These are phyloP conservation scores for Tetragonisca angustula DNA, from an alignment of 2,888 invertebrate genomes.

Conservation along the genomic window DNA sequence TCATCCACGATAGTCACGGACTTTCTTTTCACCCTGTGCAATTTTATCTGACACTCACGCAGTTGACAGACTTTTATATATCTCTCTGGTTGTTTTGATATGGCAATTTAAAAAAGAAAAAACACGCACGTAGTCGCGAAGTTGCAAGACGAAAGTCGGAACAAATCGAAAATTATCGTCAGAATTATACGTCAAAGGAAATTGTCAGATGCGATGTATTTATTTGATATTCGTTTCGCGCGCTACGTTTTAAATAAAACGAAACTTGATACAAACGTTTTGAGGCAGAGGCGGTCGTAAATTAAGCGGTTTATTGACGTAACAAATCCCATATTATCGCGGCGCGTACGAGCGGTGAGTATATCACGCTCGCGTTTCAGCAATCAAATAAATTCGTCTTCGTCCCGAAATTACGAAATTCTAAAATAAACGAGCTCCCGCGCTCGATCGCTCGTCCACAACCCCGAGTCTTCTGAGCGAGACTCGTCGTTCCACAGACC, in stretches of 20 bases:
- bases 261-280: slow-evolving; percentile 12
- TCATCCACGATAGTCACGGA: too few relatives aligned
- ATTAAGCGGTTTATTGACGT: slow-evolving; percentile 46
- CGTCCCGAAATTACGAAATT: slow-evolving; percentile 66
- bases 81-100: too few relatives aligned
- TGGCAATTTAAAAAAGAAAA: too few relatives aligned
- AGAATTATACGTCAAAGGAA: background rate
- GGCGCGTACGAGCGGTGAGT: slow-evolving; percentile 44
- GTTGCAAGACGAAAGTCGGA: too few relatives aligned
- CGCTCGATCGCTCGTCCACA: slow-evolving; percentile 40
- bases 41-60: too few relatives aligned
- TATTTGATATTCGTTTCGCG: slow-evolving; percentile 14
- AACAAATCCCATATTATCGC: slow-evolving; percentile 55
- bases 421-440: slow-evolving; percentile 64
- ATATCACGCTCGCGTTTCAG: slow-evolving; percentile 55
- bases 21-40: too few relatives aligned
- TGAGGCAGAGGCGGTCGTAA: slow-evolving; percentile 24
- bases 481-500: slow-evolving; percentile 8
- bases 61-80: too few relatives aligned
- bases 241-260: slow-evolving; percentile 34
- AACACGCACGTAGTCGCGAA: too few relatives aligned
- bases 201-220: background rate
- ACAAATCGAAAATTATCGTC: too few relatives aligned
- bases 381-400: slow-evolving; percentile 69
- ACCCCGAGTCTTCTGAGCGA: slow-evolving; percentile 48